Evolutionary conservation across 1,140 invertebrate genomes (phyloP).

Genomic region (Scaptomyza pallida): DNA sequence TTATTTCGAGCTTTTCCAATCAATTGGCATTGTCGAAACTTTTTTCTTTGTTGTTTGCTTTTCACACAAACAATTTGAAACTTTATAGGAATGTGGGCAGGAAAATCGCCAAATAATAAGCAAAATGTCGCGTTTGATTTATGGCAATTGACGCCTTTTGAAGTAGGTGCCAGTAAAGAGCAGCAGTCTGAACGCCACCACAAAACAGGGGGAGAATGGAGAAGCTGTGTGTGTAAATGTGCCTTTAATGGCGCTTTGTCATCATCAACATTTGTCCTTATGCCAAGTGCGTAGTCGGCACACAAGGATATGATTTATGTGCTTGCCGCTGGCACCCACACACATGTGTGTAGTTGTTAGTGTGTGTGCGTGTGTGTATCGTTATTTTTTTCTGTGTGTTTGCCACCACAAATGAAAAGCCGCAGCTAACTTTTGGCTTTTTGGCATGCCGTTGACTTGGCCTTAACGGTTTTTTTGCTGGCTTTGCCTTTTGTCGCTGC

Average conservation of each 20-base stretch:
- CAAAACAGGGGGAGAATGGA: neutral
- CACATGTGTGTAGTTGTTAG: slow-evolving; percentile 44
- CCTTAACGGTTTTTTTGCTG: slow-evolving; percentile 16
- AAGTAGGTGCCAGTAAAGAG: slow-evolving; percentile 55
- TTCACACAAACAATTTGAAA: slow-evolving; percentile 17
- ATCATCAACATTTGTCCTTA: slow-evolving; percentile 81
- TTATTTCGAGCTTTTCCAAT: slow-evolving; percentile 32
- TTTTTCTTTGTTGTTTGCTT: slow-evolving; percentile 43
- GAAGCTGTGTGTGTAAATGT: slow-evolving; percentile 69
- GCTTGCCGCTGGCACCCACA: slow-evolving; percentile 48
- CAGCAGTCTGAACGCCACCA: neutral
- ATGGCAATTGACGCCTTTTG: slow-evolving; percentile 66
- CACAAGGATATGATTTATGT: slow-evolving; percentile 75
- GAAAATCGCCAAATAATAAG: slow-evolving; percentile 81
- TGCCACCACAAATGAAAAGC: slow-evolving; percentile 50
- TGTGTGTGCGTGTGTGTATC: slow-evolving; percentile 23
- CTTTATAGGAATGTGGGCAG: slow-evolving; percentile 30
- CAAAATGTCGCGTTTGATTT: slow-evolving; percentile 79
- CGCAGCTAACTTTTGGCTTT: slow-evolving; percentile 59
- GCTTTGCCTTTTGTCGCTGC: slow-evolving; percentile 22
- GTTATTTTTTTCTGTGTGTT: slow-evolving; percentile 23
- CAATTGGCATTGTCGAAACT: slow-evolving; percentile 32
- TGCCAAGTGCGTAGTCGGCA: slow-evolving; percentile 70
- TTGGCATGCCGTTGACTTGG: slow-evolving; percentile 26
- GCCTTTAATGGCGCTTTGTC: slow-evolving; percentile 80